These are phyloP conservation scores for Anabacerthia variegaticeps DNA, from an alignment of 2,797 vertebrate genomes.

Conservation along the genomic window DNA sequence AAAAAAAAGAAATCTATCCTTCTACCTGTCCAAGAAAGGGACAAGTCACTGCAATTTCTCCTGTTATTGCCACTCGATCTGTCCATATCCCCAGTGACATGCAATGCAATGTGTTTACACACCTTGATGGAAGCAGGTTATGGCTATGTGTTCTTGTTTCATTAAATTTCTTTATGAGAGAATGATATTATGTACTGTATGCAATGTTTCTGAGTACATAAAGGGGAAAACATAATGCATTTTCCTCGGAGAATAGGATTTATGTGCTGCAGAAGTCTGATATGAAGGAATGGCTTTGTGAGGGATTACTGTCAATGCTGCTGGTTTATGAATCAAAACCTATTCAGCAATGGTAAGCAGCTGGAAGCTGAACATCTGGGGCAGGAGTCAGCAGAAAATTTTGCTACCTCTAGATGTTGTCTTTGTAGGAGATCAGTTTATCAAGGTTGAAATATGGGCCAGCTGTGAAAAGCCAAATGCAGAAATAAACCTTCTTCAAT, in stretches of 20 bases:
- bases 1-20: not conserved
- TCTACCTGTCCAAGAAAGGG: not conserved
- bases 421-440: conserved; percentile 14
- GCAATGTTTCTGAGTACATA: conserved; percentile 7
- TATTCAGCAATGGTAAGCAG: conserved; percentile 22
- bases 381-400: conserved; percentile 55
- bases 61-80: not conserved
- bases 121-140: not conserved
- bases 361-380: conserved; percentile 52
- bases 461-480: conserved; percentile 23
- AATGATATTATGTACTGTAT: conserved; percentile 2
- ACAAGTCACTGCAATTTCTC: not conserved
- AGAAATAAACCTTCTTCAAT: not conserved
- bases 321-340: conserved; percentile 41
- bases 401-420: conserved; percentile 26
- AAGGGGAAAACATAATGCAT: not conserved
- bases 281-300: conserved; percentile 28
- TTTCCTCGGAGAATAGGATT: conserved; percentile 44
- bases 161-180: conserved; percentile 5
- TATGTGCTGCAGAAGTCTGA: conserved; percentile 49
- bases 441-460: not conserved
- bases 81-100: not conserved
- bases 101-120: not conserved
- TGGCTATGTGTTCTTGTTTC: not conserved
- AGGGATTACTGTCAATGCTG: conserved; percentile 48